Base-by-base conservation (phyloP, 92 coral and sea anemone species). In the Diadumene lineata region DNA sequence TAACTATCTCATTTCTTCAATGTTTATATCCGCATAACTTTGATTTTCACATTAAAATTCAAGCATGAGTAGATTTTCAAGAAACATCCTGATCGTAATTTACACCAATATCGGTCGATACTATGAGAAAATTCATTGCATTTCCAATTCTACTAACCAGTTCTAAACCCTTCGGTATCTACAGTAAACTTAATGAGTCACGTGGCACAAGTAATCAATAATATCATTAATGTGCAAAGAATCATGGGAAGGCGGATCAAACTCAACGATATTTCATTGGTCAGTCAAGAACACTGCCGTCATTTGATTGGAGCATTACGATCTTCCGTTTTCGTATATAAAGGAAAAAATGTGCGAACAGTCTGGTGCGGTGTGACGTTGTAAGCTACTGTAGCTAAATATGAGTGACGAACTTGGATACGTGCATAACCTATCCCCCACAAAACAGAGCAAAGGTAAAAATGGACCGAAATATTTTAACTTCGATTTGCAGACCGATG, bases 381-480 rank as follows among this genome's bases (percentile, higher is more conserved):
- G n/a, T n/a, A n/a, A n/a, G n/a, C n/a, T n/a, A n/a, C n/a, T n/a
- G n/a, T n/a, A n/a, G n/a, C n/a, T n/a, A 44, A 44, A 9, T 56
- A 65, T 65, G 70, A 11, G 46, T 29, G 34, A 31, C 3, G 44
- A 30, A 10, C 33, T 17, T 25, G 68, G 68, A 25, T 62, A 62
- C 33, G 68, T 62, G 13, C 33, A 62, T 30, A 62, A 62, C 26
- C n/a, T 62, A 25, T 62, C 68, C 11, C 68, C 70, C 44, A 65
- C 34, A 9, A 65, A 65, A 26, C 34, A 31, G 8, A 34, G 46
- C 50, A 65, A 32, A 34, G 26, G 46, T 6, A 65, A 27, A 34
- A 65, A 65, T 32, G 70, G 70, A 10, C 34, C 70, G 22, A 65
- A 65, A 50, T 65, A 65, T 32, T 65, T 65, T 33, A 30, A 31